A percentile compares a stretch with the other conserved stretches of the same genome.
Conservation (phyloP, 1,140 invertebrate genomes). For the Lineus longissimus region DNA sequence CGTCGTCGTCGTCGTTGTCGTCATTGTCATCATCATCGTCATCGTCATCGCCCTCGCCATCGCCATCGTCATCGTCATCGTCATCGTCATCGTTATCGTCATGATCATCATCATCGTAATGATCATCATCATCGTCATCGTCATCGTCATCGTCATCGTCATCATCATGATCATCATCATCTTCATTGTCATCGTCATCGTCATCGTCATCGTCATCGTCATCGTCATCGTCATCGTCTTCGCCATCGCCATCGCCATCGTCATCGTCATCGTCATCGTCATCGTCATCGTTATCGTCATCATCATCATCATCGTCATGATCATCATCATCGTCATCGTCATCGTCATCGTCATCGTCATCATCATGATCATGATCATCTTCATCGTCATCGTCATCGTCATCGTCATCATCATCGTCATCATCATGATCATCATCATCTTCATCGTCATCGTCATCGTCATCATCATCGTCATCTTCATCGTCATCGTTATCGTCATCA, state of each 20-base stretch:
- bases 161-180: neutral
- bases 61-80: neutral
- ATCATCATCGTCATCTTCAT: constrained; percentile 6
- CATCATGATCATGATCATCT: constrained; percentile 2
- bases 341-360: constrained; percentile 7
- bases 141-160: constrained; percentile 1
- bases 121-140: no score
- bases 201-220: neutral
- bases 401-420: neutral
- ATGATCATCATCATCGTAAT: no score
- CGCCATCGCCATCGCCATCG: no score
- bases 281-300: constrained; percentile 4
- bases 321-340: no score
- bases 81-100: neutral
- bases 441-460: neutral
- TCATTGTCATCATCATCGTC: constrained; percentile 3
- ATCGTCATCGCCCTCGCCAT: constrained; percentile 5
- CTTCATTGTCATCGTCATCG: neutral
- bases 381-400: neutral
- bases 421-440: neutral
- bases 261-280: neutral
- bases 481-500: neutral
- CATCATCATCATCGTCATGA: no score
- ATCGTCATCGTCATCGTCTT: no score
- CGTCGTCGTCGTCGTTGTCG: neutral